Evolutionary conservation across 2,113 vertebrate genomes (phyloP), one percentile per base, ranked within the genome.

Genomic region (Jaculus jaculus): DNA sequence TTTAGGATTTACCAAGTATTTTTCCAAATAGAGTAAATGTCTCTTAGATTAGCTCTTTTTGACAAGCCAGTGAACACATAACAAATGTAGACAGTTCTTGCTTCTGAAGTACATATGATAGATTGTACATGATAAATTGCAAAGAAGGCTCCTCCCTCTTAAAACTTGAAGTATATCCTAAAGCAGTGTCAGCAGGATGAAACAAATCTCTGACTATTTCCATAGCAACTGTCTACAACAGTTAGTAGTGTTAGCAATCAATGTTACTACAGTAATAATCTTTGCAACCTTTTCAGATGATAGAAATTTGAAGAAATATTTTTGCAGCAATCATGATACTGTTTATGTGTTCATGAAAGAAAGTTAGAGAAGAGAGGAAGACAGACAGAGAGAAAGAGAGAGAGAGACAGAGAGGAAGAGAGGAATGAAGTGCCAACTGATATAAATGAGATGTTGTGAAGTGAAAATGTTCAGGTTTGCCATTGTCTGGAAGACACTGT

Each of bases 141-240:
- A 92, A 74, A 79, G 7, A 90, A 82, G 54, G 3, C 30, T 82
- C 90, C 93, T 91, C 72, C 23, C 24, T 18, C 47, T 95, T 71
- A 87, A 90, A 94, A 90, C 68, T 79, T 63, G n/a, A 87, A 92
- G 85, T 95, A 94, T 66, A 61, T 21, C 75, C 78, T 75, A 84
- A 10, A 90, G 66, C 75, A 81, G 28, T 7, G 90, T 91, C 47
- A 96, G 95, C 82, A 92, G 47, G 28, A 84, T 66, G 32, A 61
- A 83, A 69, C 83, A 96, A 97, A 96, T 96, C 80, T 92, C 84
- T 90, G 77, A 24, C 82, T 96, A 42, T 94, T 97, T 97, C 93
- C 92, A 93, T 96, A 73, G 39, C 65, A 90, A 93, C 84, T 95
- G 9, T 90, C 96, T 94, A 12, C 77, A 94, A 37, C 21, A 60